These are phyloP conservation scores for Volucella zonaria DNA, from an alignment of 2,888 invertebrate species.

Conservation along the genomic window DNA sequence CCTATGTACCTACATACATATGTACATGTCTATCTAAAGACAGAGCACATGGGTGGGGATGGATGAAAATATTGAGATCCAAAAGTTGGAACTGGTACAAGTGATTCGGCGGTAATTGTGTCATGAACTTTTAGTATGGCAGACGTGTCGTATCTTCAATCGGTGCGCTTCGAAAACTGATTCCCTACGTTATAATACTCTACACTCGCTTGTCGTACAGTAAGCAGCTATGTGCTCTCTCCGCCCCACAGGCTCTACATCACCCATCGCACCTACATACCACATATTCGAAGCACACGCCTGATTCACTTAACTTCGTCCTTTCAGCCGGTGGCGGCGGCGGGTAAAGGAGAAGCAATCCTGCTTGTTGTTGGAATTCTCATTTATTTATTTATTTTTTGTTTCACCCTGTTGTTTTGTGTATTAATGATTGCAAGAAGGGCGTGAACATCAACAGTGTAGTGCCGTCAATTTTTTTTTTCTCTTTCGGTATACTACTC, in stretches of 20 bases:
- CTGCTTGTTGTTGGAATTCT: conserved; percentile 24
- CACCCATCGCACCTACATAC: conserved; percentile 14
- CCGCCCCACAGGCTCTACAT: neutral
- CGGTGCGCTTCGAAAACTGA: conserved; percentile 75
- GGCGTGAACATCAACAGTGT: conserved; percentile 10
- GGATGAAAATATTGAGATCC: conserved; percentile 68
- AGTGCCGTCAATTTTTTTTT: neutral
- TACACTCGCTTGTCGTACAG: conserved; percentile 57
- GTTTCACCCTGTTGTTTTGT: conserved; percentile 11
- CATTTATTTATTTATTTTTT: neutral
- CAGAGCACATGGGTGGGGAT: conserved; percentile 44
- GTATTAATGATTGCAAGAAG: conserved; percentile 28
- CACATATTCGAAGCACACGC: conserved; percentile 6
- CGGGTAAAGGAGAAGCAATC: conserved; percentile 16
- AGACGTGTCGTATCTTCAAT: conserved; percentile 81
- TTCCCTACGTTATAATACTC: conserved; percentile 57
- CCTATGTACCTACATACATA: no score
- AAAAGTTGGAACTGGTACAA: conserved; percentile 72
- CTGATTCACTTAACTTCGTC: conserved; percentile 41
- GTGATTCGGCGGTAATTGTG: conserved; percentile 77
- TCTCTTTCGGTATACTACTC: no score
- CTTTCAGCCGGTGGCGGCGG: neutral
- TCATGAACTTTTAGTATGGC: conserved; percentile 78
- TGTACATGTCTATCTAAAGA: conserved; percentile 22
- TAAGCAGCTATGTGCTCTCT: conserved; percentile 38